Base-by-base conservation (phyloP, 2,113 vertebrate genomes). In the Phainopepla nitens region DNA sequence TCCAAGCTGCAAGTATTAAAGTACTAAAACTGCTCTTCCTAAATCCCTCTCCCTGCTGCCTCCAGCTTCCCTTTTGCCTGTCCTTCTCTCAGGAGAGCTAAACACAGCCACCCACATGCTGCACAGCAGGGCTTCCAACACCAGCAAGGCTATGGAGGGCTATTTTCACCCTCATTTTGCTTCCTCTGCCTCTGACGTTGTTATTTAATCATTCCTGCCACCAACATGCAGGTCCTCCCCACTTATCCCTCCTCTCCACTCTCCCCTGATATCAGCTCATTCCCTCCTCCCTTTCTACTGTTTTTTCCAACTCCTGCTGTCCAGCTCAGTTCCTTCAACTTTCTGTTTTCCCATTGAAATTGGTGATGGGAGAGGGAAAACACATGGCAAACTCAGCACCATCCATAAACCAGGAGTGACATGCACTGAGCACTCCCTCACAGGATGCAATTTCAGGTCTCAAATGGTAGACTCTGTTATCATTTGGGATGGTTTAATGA, bases 171-270 rank as follows among this genome's bases (percentile, higher is more conserved):
- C 10, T 61, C 21, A 6, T 28, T 19, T 72, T 56, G 21, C n/a
- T 85, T 61, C 70, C 70, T 84, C 50, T 73, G 50, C 21, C 68
- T 75, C 29, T n/a, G 28, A 31, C 14, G 2, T 6, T 29, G 24
- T 14, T 44, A 42, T n/a, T 85, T 79, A 66, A 71, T 45, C 19
- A 24, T 29, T 68, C 15, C 73, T 92, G 82, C 78, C 29, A 75
- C 9, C 62, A 56, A 24, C 2, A 2, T 0, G 1, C 28, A 81
- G 17, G 6, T 29, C 9, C 5, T 13, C 5, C 13, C 9, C 0
- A 4, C 21, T 39, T 60, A 41, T 22, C 15, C 29, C n/a, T 70
- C 47, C 35, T 31, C 58, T 77, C 58, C 1, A 0, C 57, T 27
- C 29, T 44, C 54, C 21, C 35, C 16, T 0, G 3, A 22, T 13